phyloP scores from a whole-genome alignment of 2,888 invertebrate genomes.

The Abscondita cerata region DNA sequence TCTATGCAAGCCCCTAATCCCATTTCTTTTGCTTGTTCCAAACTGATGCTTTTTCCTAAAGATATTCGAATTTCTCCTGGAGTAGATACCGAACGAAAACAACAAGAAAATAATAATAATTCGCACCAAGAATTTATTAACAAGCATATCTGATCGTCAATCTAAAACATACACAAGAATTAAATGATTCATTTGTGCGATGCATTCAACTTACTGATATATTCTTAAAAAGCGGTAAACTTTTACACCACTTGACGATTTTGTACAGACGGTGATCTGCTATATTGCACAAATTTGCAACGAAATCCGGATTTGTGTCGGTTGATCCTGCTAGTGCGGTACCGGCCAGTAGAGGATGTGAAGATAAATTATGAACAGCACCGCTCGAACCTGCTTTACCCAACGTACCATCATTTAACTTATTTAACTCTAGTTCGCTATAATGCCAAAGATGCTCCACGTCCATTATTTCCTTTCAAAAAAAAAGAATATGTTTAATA shows the following conservation, averaged over 20 bases:
- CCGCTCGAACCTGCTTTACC: slow-evolving; percentile 55
- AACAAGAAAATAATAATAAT: slow-evolving; percentile 88
- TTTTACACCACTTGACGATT: slow-evolving; percentile 98
- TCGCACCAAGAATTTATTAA: slow-evolving; percentile 98
- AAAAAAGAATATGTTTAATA: neutral
- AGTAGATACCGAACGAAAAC: slow-evolving; percentile 90
- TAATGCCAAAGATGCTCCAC: slow-evolving; percentile 96
- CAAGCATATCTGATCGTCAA: slow-evolving; percentile 96
- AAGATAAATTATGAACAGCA: slow-evolving; percentile 57
- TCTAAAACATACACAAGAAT: slow-evolving; percentile 64
- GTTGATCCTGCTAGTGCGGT: slow-evolving; percentile 59
- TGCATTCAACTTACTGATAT: slow-evolving; percentile 79
- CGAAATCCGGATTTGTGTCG: slow-evolving; percentile 81
- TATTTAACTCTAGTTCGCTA: slow-evolving; percentile 80
- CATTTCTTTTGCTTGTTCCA: slow-evolving; percentile 73
- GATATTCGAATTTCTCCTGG: slow-evolving; percentile 84
- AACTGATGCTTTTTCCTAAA: slow-evolving; percentile 68
- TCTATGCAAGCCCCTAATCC: slow-evolving; percentile 88
- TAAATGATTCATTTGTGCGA: neutral
- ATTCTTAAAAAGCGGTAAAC: slow-evolving; percentile 94
- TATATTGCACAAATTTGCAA: slow-evolving; percentile 90
- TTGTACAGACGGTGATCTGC: slow-evolving; percentile 96
- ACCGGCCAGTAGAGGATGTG: slow-evolving; percentile 65
- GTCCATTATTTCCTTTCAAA: slow-evolving; percentile 87
- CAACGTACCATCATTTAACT: slow-evolving; percentile 62